Percentiles rank a stretch among this genome's conserved stretches.
Evolutionary conservation across 2,113 vertebrate species (phyloP).

Genomic region (Probosciger aterrimus): DNA sequence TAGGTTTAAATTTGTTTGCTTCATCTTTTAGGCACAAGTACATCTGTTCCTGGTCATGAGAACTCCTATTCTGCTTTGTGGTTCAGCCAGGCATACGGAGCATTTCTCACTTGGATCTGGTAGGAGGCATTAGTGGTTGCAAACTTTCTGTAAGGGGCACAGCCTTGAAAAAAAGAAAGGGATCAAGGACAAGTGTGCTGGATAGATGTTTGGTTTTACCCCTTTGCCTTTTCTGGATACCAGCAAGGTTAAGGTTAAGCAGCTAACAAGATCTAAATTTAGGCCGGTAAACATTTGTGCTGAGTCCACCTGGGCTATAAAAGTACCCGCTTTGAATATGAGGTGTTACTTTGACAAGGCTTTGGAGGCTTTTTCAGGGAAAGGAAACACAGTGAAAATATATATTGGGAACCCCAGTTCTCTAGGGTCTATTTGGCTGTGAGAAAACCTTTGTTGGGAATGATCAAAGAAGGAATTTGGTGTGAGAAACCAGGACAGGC

Average conservation of each 20-base stretch:
- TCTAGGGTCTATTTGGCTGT: neutral
- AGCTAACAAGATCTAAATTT: neutral
- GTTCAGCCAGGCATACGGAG: neutral
- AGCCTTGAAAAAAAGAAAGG: neutral
- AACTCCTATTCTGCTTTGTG: neutral
- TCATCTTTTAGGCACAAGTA: neutral
- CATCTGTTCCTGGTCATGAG: neutral
- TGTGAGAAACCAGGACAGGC: neutral
- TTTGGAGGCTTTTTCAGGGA: neutral
- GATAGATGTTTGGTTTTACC: neutral
- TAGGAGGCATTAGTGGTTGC: neutral
- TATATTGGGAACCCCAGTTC: neutral
- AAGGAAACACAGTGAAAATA: neutral
- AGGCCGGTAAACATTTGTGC: neutral
- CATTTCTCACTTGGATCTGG: neutral
- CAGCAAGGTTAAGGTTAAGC: neutral
- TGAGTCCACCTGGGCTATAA: neutral
- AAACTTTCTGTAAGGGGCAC: neutral
- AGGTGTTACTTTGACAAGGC: neutral
- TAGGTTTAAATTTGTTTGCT: neutral
- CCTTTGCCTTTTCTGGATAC: neutral
- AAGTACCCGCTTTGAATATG: neutral
- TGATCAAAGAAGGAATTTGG: neutral
- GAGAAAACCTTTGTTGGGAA: neutral
- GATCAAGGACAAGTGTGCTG: neutral